Conservation (phyloP, 2,797 vertebrate genomes). For the Falco peregrinus region DNA sequence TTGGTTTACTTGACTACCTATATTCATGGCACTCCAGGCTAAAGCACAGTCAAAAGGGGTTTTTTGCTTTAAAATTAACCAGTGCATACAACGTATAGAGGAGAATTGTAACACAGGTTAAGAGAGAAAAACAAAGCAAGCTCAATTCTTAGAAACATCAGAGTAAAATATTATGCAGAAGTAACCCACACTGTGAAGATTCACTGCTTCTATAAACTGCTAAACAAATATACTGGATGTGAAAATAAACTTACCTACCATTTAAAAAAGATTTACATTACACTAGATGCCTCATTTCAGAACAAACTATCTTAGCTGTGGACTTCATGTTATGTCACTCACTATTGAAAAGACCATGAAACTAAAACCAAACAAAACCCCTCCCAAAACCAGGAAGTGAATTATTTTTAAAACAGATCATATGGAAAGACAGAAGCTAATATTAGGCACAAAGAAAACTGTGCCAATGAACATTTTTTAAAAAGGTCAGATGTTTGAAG, state of each 20-base stretch:
- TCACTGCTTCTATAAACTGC: neutral
- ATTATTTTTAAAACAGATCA: neutral
- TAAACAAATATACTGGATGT: neutral
- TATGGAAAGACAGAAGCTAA: neutral
- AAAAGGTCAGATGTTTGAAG: neutral
- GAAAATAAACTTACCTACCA: neutral
- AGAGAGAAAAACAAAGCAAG: neutral
- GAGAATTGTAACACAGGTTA: neutral
- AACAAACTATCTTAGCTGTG: neutral
- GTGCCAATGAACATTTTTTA: fast-evolving
- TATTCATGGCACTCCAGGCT: neutral
- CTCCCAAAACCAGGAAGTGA: neutral
- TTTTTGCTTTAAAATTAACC: neutral
- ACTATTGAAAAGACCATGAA: neutral
- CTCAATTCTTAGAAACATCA: neutral
- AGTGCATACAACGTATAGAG: neutral
- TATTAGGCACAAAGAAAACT: neutral
- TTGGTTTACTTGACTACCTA: neutral
- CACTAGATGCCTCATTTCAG: neutral
- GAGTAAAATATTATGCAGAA: neutral
- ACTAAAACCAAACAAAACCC: neutral
- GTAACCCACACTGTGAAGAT: neutral
- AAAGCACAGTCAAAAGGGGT: neutral
- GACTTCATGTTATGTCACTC: neutral
- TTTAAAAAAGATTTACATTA: neutral